phyloP scores from a whole-genome alignment of 2,113 vertebrate genomes.

The Odocoileus hemionus region DNA sequence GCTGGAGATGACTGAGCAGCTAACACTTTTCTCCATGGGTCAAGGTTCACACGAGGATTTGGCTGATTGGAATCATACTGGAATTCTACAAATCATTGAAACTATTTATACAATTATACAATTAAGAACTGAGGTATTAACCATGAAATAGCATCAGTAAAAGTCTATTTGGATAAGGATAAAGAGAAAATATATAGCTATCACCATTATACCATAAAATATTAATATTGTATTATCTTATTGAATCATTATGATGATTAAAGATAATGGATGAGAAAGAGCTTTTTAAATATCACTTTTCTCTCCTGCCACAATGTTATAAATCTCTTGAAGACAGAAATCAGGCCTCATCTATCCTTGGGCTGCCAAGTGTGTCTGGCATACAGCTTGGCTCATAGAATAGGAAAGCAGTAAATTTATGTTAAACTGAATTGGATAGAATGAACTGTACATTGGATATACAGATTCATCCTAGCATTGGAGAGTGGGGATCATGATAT shows the following conservation, averaged over 20 bases:
- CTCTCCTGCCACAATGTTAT: neutral
- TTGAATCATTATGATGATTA: neutral
- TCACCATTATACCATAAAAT: neutral
- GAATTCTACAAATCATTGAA: neutral
- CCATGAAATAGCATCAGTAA: neutral
- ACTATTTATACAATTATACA: neutral
- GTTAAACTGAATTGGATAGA: neutral
- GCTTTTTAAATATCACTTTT: conserved; percentile 10
- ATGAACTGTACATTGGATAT: neutral
- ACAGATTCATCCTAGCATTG: neutral
- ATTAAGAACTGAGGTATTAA: neutral
- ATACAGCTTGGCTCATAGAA: neutral
- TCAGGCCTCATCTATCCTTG: neutral
- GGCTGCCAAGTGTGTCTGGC: neutral
- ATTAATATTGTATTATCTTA: neutral
- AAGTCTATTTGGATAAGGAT: neutral
- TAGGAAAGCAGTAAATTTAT: neutral
- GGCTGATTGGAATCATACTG: neutral
- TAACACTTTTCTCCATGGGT: neutral
- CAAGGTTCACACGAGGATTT: neutral
- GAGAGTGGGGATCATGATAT: neutral
- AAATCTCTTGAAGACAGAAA: neutral
- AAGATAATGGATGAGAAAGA: neutral
- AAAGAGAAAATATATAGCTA: neutral
- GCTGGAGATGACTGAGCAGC: neutral